Base-by-base conservation (phyloP, 1,140 invertebrate species). In the Drosophila ficusphila region DNA sequence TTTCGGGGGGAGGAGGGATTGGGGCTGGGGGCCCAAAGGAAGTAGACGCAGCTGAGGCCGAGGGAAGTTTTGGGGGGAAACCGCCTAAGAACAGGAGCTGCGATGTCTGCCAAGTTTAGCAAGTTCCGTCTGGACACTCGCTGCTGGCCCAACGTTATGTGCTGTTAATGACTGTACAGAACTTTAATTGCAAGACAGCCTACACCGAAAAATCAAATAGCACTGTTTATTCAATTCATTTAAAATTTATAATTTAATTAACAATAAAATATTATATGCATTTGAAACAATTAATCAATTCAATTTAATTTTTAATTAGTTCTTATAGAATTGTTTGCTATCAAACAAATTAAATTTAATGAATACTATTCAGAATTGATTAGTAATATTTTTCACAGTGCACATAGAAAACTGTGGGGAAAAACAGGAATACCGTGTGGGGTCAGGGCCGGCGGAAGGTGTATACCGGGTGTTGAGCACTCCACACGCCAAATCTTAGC, bases 151-250 rank as follows among this genome's bases (percentile, higher is more conserved):
- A 60, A 72, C 49, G 81, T 86, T 85, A 85, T 85, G 79, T 86
- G 79, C 79, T 85, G 79, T 85, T 85, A 85, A 85, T 85, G 81
- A 79, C 67, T 86, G 79, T 86, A 85, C 81, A 85, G 81, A 86
- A 85, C 65, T 85, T 86, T 86, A 85, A 85, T 86, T 85, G 76
- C 86, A 62, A 46, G 76, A 41, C 56, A 72, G 53, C 36, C 38
- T 72, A 38, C 49, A 57, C 60, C 1, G 51, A 16, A 31, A 61
- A n/a, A 62, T n/a, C n/a, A n/a, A 33, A 34, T 51, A 7, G 5
- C 38, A 2, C 33, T 16, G 3, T 14, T 36, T 5, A 14, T 14
- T 5, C 14, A 16, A 3, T 12, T 14, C 14, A 0, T 31, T n/a
- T 11, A 31, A 3, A n/a, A n/a, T 5, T 36, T 14, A 12, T 34